Percentiles rank a stretch among this genome's conserved stretches.
phyloP scores from a whole-genome alignment of 1,140 invertebrate genomes.

The Oppia nitens region DNA sequence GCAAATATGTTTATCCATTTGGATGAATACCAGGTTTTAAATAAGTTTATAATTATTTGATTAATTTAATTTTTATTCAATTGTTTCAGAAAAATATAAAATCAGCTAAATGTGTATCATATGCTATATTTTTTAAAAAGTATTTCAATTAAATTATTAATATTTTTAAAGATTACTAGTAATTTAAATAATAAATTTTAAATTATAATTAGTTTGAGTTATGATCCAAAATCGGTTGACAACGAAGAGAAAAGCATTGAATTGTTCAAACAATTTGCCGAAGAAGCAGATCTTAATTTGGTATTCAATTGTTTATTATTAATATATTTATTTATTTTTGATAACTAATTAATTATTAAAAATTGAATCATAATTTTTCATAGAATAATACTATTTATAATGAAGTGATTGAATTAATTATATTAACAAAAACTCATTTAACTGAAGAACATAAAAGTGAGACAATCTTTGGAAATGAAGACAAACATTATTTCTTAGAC shows the following conservation, averaged over 20 bases:
- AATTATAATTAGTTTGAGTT: slow-evolving; percentile 26
- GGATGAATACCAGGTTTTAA: slow-evolving; percentile 22
- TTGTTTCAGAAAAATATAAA: slow-evolving; percentile 31
- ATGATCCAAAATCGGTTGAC: slow-evolving; percentile 24
- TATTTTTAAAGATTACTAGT: no score
- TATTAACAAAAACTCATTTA: slow-evolving; percentile 36
- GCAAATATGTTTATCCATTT: slow-evolving; percentile 32
- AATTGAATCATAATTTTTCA: no score
- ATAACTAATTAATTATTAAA: no score
- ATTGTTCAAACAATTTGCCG: slow-evolving; percentile 23
- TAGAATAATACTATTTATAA: background rate
- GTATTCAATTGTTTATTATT: no score
- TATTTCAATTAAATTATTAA: no score
- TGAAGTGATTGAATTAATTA: slow-evolving; percentile 34
- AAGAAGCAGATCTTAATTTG: slow-evolving; percentile 22
- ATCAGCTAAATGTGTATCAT: slow-evolving; percentile 31
- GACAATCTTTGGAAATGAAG: slow-evolving; percentile 37
- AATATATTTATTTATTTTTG: no score
- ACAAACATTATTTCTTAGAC: slow-evolving; percentile 42
- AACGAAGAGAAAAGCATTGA: slow-evolving; percentile 24
- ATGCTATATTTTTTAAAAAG: slow-evolving; percentile 40
- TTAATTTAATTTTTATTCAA: background rate
- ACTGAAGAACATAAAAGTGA: slow-evolving; percentile 41
- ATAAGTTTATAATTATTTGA: background rate
- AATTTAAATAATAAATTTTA: no score